A percentile compares a stretch with the other conserved stretches of the same genome.
phyloP scores from a whole-genome alignment of 1,140 invertebrate genomes.

The Dolichoris vasculosae region DNA sequence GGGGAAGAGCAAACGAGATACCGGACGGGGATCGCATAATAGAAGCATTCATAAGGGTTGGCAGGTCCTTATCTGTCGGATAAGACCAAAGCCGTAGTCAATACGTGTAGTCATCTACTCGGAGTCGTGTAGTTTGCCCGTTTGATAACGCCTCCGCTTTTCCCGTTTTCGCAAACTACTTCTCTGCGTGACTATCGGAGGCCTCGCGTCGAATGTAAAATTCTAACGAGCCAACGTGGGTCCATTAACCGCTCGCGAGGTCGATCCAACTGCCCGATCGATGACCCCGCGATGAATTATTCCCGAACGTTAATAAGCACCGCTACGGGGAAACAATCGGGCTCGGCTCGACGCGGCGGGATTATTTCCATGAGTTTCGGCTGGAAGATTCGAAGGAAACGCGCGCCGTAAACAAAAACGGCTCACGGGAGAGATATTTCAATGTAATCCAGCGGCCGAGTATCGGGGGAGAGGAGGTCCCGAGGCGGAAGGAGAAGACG shows the following conservation, averaged over 20 bases:
- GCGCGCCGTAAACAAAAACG: constrained; percentile 18
- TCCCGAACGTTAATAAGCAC: constrained; percentile 14
- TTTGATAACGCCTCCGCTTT: neutral
- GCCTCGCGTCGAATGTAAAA: constrained; percentile 15
- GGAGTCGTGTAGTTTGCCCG: constrained; percentile 45
- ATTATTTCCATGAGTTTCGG: constrained; percentile 3
- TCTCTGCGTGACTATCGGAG: constrained; percentile 51
- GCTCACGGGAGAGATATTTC: neutral
- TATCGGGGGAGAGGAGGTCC: neutral
- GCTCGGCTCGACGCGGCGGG: neutral
- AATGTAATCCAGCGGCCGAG: neutral
- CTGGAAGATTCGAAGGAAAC: neutral
- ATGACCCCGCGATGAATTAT: constrained; percentile 24
- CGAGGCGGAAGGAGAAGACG: neutral
- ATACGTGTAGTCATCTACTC: constrained; percentile 57
- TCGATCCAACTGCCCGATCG: constrained; percentile 26
- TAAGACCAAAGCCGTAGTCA: constrained; percentile 61
- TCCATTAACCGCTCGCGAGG: constrained; percentile 25
- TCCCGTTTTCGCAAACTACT: constrained; percentile 7
- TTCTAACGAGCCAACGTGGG: constrained; percentile 51
- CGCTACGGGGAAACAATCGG: constrained; percentile 19
- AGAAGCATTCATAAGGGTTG: constrained; percentile 71
- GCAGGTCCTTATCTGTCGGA: constrained; percentile 68
- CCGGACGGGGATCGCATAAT: constrained; percentile 59
- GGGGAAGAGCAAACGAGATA: neutral